Conservation (phyloP, 2,797 vertebrate genomes). For the Denticeps clupeoides region DNA sequence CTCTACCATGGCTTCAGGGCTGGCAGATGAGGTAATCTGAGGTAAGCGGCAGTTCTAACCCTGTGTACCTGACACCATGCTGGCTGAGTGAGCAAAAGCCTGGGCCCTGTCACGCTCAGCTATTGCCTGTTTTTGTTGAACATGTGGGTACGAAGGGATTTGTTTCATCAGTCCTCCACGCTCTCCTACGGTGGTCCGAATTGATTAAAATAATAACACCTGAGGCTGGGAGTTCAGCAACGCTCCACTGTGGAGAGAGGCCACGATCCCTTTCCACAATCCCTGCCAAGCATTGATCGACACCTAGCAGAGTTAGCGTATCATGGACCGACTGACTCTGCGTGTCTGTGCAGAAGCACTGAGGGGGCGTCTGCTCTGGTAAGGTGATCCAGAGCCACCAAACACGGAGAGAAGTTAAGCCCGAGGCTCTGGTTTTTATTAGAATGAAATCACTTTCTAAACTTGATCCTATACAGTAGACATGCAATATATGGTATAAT, state of each 20-base stretch:
- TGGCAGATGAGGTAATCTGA: no score
- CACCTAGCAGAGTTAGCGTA: background rate
- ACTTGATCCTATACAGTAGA: background rate
- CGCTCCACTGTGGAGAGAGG: background rate
- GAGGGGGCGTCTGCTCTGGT: background rate
- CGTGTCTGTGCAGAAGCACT: background rate
- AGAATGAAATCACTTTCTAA: background rate
- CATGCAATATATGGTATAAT: background rate
- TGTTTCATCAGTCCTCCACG: background rate
- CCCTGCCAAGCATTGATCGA: background rate
- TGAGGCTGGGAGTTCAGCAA: background rate
- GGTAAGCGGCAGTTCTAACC: no score
- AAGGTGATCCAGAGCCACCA: background rate
- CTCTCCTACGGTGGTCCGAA: background rate
- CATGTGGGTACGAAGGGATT: background rate
- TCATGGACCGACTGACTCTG: background rate
- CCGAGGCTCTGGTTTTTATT: background rate
- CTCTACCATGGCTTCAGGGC: no score
- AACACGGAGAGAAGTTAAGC: background rate
- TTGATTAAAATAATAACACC: background rate
- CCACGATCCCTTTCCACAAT: background rate
- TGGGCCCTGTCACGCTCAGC: background rate
- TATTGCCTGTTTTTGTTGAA: background rate
- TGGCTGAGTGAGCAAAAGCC: background rate
- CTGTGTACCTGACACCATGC: no score